Base-by-base conservation (phyloP, 2,888 invertebrate species). In the Blera fallax region DNA sequence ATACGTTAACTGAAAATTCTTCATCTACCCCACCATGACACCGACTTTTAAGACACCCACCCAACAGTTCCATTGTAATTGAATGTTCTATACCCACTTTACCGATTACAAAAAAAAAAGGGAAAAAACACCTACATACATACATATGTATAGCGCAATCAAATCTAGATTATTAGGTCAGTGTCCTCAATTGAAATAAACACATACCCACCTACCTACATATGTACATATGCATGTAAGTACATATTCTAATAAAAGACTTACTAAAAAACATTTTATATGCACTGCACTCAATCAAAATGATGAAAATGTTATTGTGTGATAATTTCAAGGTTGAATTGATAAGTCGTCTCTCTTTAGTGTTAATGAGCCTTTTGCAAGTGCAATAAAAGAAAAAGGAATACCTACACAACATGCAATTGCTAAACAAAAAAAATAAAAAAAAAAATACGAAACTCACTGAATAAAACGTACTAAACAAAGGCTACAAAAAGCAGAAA, bases 261-360 rank as follows among this genome's bases (percentile, higher is more conserved):
- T n/a, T n/a, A n/a, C n/a, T n/a, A n/a, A n/a, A n/a, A n/a, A 70
- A 45, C 50, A 69, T 60, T 60, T 16, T 37, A 76, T 29, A 50
- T 27, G 52, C 21, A 52, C 40, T 16, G 27, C 11, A 40, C 8
- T 60, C 27, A 64, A 70, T 70, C 27, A 45, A 43, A 70, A 62
- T 70, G 62, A 70, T 79, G 64, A 72, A 72, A 64, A 64, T 54
- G 64, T 72, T 67, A 64, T 62, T 70, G 78, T 50, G 50, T 32
- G 58, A 40, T 58, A 50, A 24, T 14, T 81, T 81, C 67, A 81
- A 81, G 73, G 80, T 81, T 65, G 27, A 73, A 80, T 54, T 80
- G 73, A 80, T 73, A 80, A 73, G 34, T 74, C 4, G 24, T 34
- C 27, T 24, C 21, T 3, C 45, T 32, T 32, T n/a, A 48, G 60